Conservation (phyloP, 2,888 invertebrate species). For the Cotesia congregata region DNA sequence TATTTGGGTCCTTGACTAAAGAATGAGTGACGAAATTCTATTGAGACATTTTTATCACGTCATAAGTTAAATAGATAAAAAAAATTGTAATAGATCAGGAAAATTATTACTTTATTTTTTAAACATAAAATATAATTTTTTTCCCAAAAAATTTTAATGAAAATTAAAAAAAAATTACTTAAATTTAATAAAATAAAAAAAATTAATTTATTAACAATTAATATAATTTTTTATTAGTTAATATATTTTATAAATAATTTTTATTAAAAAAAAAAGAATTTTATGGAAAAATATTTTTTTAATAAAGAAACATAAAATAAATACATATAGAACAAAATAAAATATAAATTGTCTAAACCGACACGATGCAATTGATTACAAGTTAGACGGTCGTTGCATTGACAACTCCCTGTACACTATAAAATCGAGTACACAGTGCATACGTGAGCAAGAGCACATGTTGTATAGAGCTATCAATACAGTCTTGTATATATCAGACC, state of each 20-base stretch:
- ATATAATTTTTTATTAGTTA: too few relatives aligned
- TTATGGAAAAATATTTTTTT: not conserved
- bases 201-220: too few relatives aligned
- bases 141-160: too few relatives aligned
- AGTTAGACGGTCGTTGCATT: not conserved
- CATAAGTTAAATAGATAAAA: too few relatives aligned
- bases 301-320: not conserved
- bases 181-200: too few relatives aligned
- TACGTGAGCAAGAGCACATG: constrained; percentile 3
- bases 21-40: too few relatives aligned
- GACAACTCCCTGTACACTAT: not conserved
- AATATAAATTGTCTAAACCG: not conserved
- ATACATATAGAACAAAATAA: not conserved
- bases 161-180: too few relatives aligned
- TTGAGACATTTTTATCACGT: too few relatives aligned
- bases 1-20: not conserved
- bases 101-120: too few relatives aligned
- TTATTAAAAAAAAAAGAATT: not conserved
- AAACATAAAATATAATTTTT: too few relatives aligned
- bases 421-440: not conserved
- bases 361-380: not conserved
- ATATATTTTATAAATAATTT: not conserved
- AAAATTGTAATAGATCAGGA: too few relatives aligned
- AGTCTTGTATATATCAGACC: not conserved
- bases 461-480: not conserved